These are phyloP conservation scores for Caenorhabditis inopinata DNA, from an alignment of 1,140 invertebrate species.

Conservation along the genomic window DNA sequence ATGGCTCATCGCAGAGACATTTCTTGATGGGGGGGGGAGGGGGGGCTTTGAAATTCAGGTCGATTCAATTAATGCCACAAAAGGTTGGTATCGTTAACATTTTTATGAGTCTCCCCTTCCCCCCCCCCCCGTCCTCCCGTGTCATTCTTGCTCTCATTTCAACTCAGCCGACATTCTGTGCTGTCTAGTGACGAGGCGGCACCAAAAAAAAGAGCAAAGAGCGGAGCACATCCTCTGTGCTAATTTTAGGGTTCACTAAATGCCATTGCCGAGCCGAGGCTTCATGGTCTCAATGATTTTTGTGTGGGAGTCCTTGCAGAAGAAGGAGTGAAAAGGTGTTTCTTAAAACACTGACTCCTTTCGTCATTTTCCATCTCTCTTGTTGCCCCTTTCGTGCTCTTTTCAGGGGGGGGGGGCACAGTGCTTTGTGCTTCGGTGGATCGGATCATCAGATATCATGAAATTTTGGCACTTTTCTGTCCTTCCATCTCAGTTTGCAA, in stretches of 20 bases:
- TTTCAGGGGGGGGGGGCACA: background rate
- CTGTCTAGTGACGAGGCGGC: conserved; percentile 18
- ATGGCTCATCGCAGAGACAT: no score
- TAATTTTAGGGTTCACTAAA: conserved; percentile 4
- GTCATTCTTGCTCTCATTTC: background rate
- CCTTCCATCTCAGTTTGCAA: no score
- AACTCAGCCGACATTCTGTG: no score
- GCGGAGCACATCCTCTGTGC: background rate
- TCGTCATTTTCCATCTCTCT: background rate
- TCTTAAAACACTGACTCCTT: background rate
- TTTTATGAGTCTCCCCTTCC: background rate
- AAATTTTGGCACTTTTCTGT: no score
- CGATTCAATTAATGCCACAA: conserved; percentile 15
- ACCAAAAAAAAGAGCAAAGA: background rate
- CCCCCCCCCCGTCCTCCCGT: background rate
- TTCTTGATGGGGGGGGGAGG: no score
- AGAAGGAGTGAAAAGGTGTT: background rate
- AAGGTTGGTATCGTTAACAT: conserved; percentile 4
- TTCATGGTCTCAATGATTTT: background rate
- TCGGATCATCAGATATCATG: no score
- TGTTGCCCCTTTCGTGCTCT: background rate
- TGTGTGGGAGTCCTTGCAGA: background rate
- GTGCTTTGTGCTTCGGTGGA: no score
- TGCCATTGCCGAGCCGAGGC: background rate
- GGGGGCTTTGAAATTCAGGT: background rate